Evolutionary conservation across 2,888 invertebrate genomes (phyloP).

Genomic region (Drosophila vallismaia): DNA sequence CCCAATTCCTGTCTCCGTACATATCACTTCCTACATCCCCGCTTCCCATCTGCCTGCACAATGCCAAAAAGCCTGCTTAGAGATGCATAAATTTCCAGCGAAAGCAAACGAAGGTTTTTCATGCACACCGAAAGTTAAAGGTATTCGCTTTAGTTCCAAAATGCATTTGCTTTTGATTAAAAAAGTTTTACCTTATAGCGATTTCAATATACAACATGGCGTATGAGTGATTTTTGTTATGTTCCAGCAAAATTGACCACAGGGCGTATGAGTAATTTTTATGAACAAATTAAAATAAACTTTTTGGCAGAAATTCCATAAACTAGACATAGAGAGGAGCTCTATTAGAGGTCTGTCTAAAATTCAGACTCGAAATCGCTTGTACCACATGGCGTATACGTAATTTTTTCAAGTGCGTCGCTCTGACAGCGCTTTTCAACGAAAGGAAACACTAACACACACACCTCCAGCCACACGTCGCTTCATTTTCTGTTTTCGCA

Average conservation of each 20-base stretch:
- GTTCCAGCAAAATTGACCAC: not conserved
- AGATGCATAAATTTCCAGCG: conserved; percentile 68
- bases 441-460: conserved; percentile 9
- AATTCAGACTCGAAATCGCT: not conserved
- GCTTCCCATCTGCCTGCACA: conserved; percentile 8
- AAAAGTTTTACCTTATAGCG: too few species aligned
- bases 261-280: not conserved
- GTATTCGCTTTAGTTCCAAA: not conserved
- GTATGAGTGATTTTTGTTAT: conserved; percentile 1
- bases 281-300: not conserved
- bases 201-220: not conserved
- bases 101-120: conserved; percentile 37
- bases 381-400: conserved; percentile 5
- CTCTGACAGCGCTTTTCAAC: conserved; percentile 42
- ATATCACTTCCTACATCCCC: not conserved
- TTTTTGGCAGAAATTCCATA: too few species aligned
- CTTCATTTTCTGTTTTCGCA: conserved; percentile 32
- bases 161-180: not conserved
- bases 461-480: conserved; percentile 18
- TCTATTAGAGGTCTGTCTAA: too few species aligned
- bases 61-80: conserved; percentile 62
- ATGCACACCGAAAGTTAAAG: conserved; percentile 2
- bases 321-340: too few species aligned
- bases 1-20: not conserved
- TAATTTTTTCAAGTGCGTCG: conserved; percentile 16